These are phyloP conservation scores for Acanthurus leucopareius DNA, from an alignment of 2,797 vertebrate species.

Conservation along the genomic window DNA sequence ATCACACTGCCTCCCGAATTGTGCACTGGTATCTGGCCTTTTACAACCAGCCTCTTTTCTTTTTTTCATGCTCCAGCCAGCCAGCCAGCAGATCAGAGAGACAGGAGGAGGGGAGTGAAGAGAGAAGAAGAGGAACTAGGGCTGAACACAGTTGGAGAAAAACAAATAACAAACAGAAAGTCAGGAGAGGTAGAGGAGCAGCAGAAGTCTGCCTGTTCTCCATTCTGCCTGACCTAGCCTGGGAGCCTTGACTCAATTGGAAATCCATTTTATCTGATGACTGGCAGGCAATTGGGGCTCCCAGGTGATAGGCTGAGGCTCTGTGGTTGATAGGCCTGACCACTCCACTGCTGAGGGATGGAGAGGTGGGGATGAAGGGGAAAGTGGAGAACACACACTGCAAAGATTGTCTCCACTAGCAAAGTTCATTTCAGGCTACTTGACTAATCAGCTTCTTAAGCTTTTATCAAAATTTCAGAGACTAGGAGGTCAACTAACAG, in stretches of 20 bases:
- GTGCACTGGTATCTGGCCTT: constrained; percentile 33
- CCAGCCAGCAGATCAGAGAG: constrained; percentile 37
- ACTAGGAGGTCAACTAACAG: not conserved
- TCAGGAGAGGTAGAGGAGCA: constrained; percentile 51
- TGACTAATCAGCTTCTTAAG: constrained; percentile 15
- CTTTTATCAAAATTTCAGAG: constrained; percentile 10
- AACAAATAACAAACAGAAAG: constrained; percentile 64
- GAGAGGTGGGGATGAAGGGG: constrained; percentile 57
- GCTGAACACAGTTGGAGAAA: constrained; percentile 50
- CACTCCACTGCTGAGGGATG: constrained; percentile 71
- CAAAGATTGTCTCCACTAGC: constrained; percentile 41
- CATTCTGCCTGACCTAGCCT: constrained; percentile 56
- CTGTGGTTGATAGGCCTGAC: constrained; percentile 76
- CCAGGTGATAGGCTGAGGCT: constrained; percentile 69
- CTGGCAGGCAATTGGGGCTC: constrained; percentile 78
- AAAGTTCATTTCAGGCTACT: constrained; percentile 48
- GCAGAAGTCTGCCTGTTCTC: constrained; percentile 61
- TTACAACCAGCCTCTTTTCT: constrained; percentile 54
- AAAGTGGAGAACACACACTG: constrained; percentile 38
- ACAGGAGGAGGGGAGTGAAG: constrained; percentile 18
- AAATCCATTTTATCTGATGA: constrained; percentile 82
- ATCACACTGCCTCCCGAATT: constrained; percentile 34
- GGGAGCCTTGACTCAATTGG: constrained; percentile 77
- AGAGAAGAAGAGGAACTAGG: constrained; percentile 38
- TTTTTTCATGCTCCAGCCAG: constrained; percentile 9